A percentile compares a stretch with the other conserved stretches of the same genome.
Conservation (phyloP, 64 coral and sea anemone genomes). For the Acropora yongei region DNA sequence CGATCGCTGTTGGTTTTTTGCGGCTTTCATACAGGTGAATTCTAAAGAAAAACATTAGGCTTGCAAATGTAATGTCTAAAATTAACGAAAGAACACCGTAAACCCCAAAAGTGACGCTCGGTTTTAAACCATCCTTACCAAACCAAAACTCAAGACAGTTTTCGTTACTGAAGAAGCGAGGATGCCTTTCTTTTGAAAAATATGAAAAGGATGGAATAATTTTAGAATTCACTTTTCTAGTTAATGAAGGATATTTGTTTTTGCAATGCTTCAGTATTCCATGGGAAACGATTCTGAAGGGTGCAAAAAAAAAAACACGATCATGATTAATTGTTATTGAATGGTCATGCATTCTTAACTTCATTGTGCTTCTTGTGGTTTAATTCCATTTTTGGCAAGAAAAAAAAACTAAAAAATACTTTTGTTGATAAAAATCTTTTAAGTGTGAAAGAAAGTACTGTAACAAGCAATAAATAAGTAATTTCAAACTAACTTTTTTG, state of each 20-base stretch:
- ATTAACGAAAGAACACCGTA: not conserved
- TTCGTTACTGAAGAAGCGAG: not conserved
- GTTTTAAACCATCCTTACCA: not conserved
- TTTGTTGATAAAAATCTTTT: not conserved
- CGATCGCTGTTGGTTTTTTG: no score
- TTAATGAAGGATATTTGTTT: slow-evolving; percentile 21
- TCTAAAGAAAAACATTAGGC: not conserved
- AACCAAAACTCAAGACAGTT: no score
- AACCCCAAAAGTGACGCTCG: not conserved
- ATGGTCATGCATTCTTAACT: no score
- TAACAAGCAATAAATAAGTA: not conserved
- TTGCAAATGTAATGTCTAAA: not conserved
- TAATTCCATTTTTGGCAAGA: not conserved
- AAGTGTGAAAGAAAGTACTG: not conserved
- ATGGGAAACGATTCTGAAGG: not conserved
- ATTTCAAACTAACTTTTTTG: not conserved
- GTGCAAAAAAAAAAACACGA: no score
- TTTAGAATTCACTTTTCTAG: not conserved
- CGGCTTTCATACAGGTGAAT: no score
- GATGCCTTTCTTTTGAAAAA: not conserved
- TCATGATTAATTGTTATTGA: not conserved
- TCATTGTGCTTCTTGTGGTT: no score
- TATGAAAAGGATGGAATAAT: not conserved
- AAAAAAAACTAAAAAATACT: not conserved
- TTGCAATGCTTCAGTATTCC: not conserved